Base-by-base conservation (phyloP, 1,140 invertebrate genomes). In the Temnothorax curvispinosus region DNA sequence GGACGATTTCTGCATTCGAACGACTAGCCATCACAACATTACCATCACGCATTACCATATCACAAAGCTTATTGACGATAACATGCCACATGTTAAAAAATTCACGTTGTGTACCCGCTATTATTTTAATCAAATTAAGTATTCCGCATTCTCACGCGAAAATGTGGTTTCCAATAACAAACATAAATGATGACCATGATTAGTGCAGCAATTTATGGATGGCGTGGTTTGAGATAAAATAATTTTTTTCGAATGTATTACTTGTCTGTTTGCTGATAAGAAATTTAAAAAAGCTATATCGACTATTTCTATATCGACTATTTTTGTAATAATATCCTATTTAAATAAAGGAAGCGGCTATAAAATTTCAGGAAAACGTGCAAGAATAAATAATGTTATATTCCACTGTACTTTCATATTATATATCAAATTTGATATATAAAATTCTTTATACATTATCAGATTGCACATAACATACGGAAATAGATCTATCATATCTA, bases 1-100 rank as follows among this genome's bases (percentile, higher is more conserved):
- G 7, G 52, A 74, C 41, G 54, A 84, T 75, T 60, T 50, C 69
- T 38, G 69, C 80, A 84, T 84, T 60, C 54, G n/a, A 74, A 84
- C 27, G 54, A 75, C 13, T 3, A 62, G 1, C 47, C 0, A 27
- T 15, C 35, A 13, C 9, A 27, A 18, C 52, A 82, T 72, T 82
- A 13, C 13, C n/a, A 27, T 15, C 35, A 13, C 15, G 27, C 52
- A 82, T 72, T 82, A 13, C 13, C n/a, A 2, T 27, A 27, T 18
- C 52, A 11, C 15, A 18, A 47, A 60, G 4, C 6, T 47, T 56
- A 71, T 32, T 9, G 27, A 35, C 18, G 54, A 65, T 47, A 78
- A 65, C 27, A 15, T 2, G 50, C 8, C 18, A 8, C 3, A 4
- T 15, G n/a, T 47, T n/a, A 60, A 35, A 11, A 6, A 82, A 62